Percentiles rank a stretch among this genome's conserved stretches.
Conservation (phyloP, 2,113 vertebrate species). For the Lepisosteus osseus region DNA sequence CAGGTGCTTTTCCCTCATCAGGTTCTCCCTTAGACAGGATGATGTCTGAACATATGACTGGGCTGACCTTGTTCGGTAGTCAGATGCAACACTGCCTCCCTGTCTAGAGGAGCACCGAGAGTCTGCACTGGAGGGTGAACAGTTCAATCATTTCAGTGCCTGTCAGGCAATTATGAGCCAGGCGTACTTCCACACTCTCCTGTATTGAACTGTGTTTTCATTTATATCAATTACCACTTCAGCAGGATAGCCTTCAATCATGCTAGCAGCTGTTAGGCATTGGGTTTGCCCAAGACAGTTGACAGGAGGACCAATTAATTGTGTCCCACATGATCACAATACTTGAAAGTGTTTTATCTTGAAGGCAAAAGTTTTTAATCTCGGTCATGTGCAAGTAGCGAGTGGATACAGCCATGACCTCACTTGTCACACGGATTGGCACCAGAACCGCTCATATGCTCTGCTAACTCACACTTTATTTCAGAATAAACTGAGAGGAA, state of each 20-base stretch:
- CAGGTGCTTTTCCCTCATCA: neutral
- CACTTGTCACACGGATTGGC: neutral
- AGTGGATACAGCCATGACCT: neutral
- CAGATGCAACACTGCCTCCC: neutral
- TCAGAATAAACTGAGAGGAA: too few species aligned
- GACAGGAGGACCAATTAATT: conserved; percentile 1
- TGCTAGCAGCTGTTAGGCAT: neutral
- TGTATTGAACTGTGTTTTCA: conserved; percentile 12
- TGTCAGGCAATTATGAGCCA: conserved; percentile 3
- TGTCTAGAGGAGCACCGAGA: neutral
- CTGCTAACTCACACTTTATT: neutral
- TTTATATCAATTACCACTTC: conserved; percentile 3
- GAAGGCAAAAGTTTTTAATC: conserved; percentile 8
- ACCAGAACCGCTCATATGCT: neutral
- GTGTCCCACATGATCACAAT: neutral
- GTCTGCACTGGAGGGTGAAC: neutral
- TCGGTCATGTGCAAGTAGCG: neutral
- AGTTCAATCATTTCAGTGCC: conserved; percentile 3
- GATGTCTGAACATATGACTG: neutral
- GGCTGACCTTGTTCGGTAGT: neutral
- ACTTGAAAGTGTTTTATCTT: neutral
- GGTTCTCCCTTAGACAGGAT: neutral
- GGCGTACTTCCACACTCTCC: neutral
- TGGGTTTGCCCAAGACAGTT: neutral
- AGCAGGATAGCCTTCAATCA: neutral